Evolutionary conservation across 2,888 invertebrate species (phyloP).

Genomic region (Synanthedon tipuliformis): DNA sequence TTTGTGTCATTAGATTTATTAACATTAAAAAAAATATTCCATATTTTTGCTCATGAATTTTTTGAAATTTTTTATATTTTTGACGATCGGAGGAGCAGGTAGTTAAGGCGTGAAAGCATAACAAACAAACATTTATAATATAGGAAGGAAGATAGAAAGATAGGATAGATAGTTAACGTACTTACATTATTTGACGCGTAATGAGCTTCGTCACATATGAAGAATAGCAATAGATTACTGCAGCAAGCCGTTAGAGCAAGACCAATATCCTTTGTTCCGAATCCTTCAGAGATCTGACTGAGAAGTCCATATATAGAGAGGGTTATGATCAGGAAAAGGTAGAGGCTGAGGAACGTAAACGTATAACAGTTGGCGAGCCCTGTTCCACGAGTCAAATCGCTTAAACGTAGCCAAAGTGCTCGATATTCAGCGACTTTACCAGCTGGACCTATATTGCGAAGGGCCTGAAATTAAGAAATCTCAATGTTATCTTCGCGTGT

Average conservation of each 20-base stretch:
- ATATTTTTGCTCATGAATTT: too few relatives aligned
- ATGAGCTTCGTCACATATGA: constrained; percentile 80
- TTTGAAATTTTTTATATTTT: too few relatives aligned
- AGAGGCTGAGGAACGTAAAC: constrained; percentile 75
- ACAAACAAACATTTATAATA: neutral
- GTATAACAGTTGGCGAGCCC: constrained; percentile 77
- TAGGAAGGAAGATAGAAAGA: neutral
- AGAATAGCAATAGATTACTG: constrained; percentile 75
- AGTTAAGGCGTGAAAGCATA: too few relatives aligned
- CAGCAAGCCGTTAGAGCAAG: constrained; percentile 75
- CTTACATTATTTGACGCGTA: constrained; percentile 78
- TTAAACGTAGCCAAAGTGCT: constrained; percentile 77
- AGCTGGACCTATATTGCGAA: constrained; percentile 77
- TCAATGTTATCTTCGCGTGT: too few relatives aligned
- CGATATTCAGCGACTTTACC: constrained; percentile 77
- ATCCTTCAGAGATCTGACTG: constrained; percentile 79
- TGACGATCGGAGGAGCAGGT: too few relatives aligned
- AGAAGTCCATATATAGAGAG: constrained; percentile 80
- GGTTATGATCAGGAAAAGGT: constrained; percentile 79
- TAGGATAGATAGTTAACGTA: constrained; percentile 6
- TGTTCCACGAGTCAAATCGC: constrained; percentile 75
- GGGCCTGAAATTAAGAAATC: constrained; percentile 46
- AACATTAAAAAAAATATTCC: too few relatives aligned
- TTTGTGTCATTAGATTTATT: too few relatives aligned
- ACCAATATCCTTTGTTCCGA: constrained; percentile 79